phyloP scores from a whole-genome alignment of 2,888 invertebrate genomes.

The Brenthis hecate region DNA sequence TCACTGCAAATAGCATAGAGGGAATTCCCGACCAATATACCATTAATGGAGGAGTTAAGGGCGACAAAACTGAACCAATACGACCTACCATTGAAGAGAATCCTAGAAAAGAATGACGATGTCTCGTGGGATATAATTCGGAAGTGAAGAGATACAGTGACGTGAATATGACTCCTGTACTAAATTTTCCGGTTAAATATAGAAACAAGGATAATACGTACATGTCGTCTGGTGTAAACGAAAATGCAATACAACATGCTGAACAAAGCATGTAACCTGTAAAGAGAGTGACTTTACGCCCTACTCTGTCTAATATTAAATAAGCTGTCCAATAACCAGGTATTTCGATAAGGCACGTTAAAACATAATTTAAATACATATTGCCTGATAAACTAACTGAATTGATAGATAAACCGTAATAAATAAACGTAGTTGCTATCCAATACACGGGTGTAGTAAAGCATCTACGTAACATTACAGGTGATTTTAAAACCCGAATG shows the following conservation, averaged over 20 bases:
- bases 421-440: constrained; percentile 90
- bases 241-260: constrained; percentile 77
- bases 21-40: constrained; percentile 71
- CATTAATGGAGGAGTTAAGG: constrained; percentile 86
- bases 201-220: constrained; percentile 59
- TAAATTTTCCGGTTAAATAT: constrained; percentile 85
- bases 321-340: constrained; percentile 87
- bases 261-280: constrained; percentile 72
- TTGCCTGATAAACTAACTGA: constrained; percentile 88
- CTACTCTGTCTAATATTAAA: constrained; percentile 83
- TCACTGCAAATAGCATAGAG: constrained; percentile 65
- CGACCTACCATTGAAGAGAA: constrained; percentile 88
- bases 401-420: constrained; percentile 90
- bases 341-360: constrained; percentile 85
- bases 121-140: constrained; percentile 87
- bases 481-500: constrained; percentile 76
- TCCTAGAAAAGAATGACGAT: constrained; percentile 85
- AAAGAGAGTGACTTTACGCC: constrained; percentile 73
- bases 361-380: constrained; percentile 89
- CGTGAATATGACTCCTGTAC: constrained; percentile 85
- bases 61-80: constrained; percentile 86
- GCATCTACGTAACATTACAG: constrained; percentile 81
- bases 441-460: constrained; percentile 88
- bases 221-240: constrained; percentile 69
- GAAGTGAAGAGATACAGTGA: constrained; percentile 86